Conservation (phyloP, 2,797 vertebrate species). For the Miichthys miiuy region DNA sequence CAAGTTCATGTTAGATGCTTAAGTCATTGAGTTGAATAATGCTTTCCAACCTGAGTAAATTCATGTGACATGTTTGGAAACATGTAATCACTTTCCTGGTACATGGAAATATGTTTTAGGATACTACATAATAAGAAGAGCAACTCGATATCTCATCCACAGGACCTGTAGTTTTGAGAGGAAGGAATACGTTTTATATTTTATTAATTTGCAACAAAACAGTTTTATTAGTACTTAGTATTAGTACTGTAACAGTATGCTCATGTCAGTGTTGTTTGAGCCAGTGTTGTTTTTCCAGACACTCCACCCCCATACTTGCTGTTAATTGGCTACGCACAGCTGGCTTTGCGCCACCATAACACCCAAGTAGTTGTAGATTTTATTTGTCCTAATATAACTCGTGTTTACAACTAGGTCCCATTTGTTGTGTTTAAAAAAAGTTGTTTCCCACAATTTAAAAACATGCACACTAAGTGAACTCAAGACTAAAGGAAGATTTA, state of each 20-base stretch:
- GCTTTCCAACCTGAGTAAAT: conserved; percentile 11
- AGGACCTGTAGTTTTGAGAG: background rate
- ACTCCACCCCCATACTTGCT: conserved; percentile 25
- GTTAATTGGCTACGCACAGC: conserved; percentile 28
- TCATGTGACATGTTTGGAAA: conserved; percentile 8
- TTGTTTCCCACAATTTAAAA: background rate
- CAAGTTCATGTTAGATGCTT: conserved; percentile 4
- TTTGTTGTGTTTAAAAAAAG: conserved; percentile 2
- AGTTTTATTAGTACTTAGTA: conserved; percentile 18
- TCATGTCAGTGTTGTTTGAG: conserved; percentile 24
- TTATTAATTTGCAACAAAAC: background rate
- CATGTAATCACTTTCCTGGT: background rate
- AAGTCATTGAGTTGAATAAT: conserved; percentile 33
- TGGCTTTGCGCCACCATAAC: conserved; percentile 11
- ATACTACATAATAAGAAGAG: background rate
- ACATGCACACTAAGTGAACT: background rate
- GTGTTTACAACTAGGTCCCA: background rate
- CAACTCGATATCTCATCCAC: background rate
- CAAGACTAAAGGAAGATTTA: too few species aligned
- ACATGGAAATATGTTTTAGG: background rate
- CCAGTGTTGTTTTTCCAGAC: conserved; percentile 21
- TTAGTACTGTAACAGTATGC: background rate
- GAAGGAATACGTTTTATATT: background rate
- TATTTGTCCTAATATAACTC: background rate
- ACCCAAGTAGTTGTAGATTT: background rate